phyloP scores from a whole-genome alignment of 2,888 invertebrate genomes.

The Nymphalis urticae region DNA sequence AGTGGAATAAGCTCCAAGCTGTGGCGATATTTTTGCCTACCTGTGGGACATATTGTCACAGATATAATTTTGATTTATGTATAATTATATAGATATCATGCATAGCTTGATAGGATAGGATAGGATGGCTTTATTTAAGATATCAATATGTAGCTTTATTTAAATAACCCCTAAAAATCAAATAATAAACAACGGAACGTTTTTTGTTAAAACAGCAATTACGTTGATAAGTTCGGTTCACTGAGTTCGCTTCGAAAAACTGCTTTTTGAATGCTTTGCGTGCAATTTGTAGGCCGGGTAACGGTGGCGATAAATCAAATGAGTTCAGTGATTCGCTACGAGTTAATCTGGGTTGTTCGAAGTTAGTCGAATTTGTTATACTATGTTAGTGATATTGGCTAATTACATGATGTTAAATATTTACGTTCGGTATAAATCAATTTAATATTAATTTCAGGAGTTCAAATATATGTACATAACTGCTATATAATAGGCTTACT shows the following conservation, averaged over 20 bases:
- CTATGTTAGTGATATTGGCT: slow-evolving; percentile 51
- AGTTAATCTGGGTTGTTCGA: slow-evolving; percentile 26
- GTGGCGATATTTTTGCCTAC: too few species aligned
- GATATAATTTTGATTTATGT: too few species aligned
- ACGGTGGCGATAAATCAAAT: slow-evolving; percentile 33
- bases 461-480: too few species aligned
- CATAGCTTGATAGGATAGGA: too few species aligned
- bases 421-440: neutral
- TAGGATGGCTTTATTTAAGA: too few species aligned
- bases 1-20: too few species aligned
- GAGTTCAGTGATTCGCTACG: slow-evolving; percentile 30
- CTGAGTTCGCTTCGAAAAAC: slow-evolving; percentile 29
- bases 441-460: too few species aligned
- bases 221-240: slow-evolving; percentile 28
- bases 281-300: slow-evolving; percentile 42
- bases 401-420: neutral
- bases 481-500: too few species aligned
- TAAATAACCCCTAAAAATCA: slow-evolving; percentile 25
- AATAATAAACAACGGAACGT: slow-evolving; percentile 15
- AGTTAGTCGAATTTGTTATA: slow-evolving; percentile 37
- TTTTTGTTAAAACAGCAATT: slow-evolving; percentile 31
- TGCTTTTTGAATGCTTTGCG: slow-evolving; percentile 39
- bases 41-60: too few species aligned
- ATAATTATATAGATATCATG: too few species aligned
- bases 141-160: too few species aligned